A percentile compares a stretch with the other conserved stretches of the same genome.
phyloP scores from a whole-genome alignment of 2,113 vertebrate genomes.

The Petrocephalus zakoni region DNA sequence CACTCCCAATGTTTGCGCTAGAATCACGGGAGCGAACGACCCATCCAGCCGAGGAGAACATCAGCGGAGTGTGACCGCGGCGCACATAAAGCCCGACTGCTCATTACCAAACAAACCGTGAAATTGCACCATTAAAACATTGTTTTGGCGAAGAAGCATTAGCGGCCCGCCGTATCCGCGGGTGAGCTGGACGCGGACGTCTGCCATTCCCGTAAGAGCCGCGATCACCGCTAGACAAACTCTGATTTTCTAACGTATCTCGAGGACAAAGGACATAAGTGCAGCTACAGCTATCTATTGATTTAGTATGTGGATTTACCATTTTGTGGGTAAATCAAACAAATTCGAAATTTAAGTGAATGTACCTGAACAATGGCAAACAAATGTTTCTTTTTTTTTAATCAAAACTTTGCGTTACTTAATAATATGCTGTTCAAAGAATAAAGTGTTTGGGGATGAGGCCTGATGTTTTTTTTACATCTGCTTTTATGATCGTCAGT shows the following conservation, averaged over 20 bases:
- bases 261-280: neutral
- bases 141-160: neutral
- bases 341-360: neutral
- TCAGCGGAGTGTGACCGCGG: conserved; percentile 8
- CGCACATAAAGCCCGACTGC: neutral
- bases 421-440: neutral
- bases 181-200: neutral
- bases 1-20: conserved; percentile 29
- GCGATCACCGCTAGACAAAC: neutral
- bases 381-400: neutral
- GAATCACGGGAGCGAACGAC: conserved; percentile 5
- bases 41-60: neutral
- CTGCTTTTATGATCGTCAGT: neutral
- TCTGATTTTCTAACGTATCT: neutral
- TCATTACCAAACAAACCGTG: conserved; percentile 10
- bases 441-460: neutral
- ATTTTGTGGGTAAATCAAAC: neutral
- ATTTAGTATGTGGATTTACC: neutral
- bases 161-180: neutral
- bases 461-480: neutral
- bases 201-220: neutral
- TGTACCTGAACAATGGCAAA: neutral
- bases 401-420: neutral
- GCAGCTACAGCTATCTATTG: neutral
- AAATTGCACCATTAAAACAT: conserved; percentile 11